A percentile compares a stretch with the other conserved stretches of the same genome.
Conservation (phyloP, 1,140 invertebrate genomes). For the Philaenus spumarius region DNA sequence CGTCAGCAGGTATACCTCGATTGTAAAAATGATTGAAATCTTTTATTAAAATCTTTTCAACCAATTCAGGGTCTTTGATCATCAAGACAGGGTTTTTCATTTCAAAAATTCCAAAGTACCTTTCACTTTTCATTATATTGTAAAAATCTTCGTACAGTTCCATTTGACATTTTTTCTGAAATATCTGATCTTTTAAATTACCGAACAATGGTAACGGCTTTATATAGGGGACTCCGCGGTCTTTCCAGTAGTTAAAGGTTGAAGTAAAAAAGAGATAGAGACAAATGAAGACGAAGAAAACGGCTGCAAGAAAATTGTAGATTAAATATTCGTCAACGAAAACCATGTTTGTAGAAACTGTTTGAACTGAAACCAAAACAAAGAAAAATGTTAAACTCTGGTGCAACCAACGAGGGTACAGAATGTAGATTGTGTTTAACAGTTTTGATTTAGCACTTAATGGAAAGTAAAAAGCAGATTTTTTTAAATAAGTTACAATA, state of each 20-base stretch:
- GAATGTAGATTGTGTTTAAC: too few species aligned
- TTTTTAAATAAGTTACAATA: too few species aligned
- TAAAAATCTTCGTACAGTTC: constrained; percentile 22
- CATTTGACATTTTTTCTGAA: constrained; percentile 26
- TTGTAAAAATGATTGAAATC: constrained; percentile 49
- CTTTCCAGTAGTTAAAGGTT: constrained; percentile 36
- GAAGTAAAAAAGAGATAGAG: too few species aligned
- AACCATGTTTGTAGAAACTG: too few species aligned
- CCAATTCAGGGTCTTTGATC: constrained; percentile 48
- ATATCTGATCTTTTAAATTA: constrained; percentile 40
- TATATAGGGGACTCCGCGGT: constrained; percentile 30
- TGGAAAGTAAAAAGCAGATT: too few species aligned
- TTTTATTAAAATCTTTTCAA: constrained; percentile 52
- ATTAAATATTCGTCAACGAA: too few species aligned
- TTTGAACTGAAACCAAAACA: too few species aligned
- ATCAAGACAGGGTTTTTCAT: constrained; percentile 43
- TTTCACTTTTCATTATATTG: constrained; percentile 12
- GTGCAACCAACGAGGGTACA: too few species aligned
- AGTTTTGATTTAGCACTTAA: too few species aligned
- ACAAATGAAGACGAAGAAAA: too few species aligned
- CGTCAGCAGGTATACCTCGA: constrained; percentile 41
- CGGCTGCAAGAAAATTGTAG: too few species aligned
- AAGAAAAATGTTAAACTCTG: too few species aligned
- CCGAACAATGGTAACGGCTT: constrained; percentile 42
- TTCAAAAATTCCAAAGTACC: constrained; percentile 37